Base-by-base conservation (phyloP, 2,113 vertebrate genomes). In the Condylura cristata region DNA sequence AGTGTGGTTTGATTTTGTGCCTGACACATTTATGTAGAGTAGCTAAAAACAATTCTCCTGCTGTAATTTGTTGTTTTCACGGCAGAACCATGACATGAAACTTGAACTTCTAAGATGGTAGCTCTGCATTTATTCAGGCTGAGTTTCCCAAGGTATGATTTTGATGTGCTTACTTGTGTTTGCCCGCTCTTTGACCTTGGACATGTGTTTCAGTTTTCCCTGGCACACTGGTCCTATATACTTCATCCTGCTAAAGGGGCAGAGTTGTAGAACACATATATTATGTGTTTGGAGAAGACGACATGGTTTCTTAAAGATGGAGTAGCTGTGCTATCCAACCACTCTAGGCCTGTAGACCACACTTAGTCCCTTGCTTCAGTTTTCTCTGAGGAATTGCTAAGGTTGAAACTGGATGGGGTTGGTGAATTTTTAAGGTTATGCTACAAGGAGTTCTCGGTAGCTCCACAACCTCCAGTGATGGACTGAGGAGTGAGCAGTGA, bases 1-100 rank as follows among this genome's bases (percentile, higher is more conserved):
- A 26, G 81, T 88, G 82, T 68, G 71, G 58, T 75, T 95, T 95
- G 89, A 89, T 88, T 91, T 95, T 95, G 90, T 94, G 94, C 78
- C 81, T 96, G 92, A 96, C 95, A 96, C 72, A 94, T 97, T 96
- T 96, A 96, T 96, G 89, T 92, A 34, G 74, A 89, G 89, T 66
- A 93, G 66, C 71, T 95, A 17, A 39, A 93, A 91, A 37, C 39
- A 84, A 72, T 41, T 46, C 10, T 34, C 66, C 5, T 84, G 5
- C 56, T 90, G 17, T 71, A 66, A 93, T 44, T 94, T 95, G 72
- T 80, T 84, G 41, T 82, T 92, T 96, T 95, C 22, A 28, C 32
- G 93, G 41, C 12, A 87, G 83, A 95, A 63, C 56, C 65, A 72
- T 84, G 63, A 6, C 24, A n/a, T 70, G 30, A 90, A 71, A 44